Base-by-base conservation (phyloP, 2,888 invertebrate genomes). In the Lasioglossum vierecki region DNA sequence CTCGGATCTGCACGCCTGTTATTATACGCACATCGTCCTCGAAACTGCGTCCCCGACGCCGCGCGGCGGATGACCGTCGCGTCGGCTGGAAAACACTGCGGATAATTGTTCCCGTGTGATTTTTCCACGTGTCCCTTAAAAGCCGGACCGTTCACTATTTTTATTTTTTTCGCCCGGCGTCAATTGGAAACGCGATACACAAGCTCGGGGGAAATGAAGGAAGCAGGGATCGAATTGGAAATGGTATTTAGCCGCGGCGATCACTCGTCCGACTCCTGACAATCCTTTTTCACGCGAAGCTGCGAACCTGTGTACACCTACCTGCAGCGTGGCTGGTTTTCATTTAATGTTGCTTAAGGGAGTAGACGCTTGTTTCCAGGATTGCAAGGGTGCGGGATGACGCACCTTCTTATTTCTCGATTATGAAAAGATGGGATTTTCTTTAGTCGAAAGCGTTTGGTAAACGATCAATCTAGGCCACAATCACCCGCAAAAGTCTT, bases 161-260 rank as follows among this genome's bases (percentile, higher is more conserved):
- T 73, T 71, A 22, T 57, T 77, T 82, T 82, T 30, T 15, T 6
- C 26, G 6, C 5, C 60, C 63, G 30, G 30, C 63, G 83, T 41
- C 39, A 82, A 78, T 82, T 84, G 84, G 77, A 82, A 82, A 73
- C 77, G 26, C 77, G 73, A 82, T 68, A 74, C 73, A 70, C 18
- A 30, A 63, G 18, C 35, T 70, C 72, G n/a, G n/a, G 44, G 72
- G 66, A 49, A 35, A 70, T 57, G 60, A 77, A 74, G 73, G 53
- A 77, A 74, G 82, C 83, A 71, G 60, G 63, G 57, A 74, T 57
- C 76, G 84, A 78, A 83, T 82, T 82, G 82, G 68, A 83, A 76
- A 84, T 84, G 82, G 83, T 77, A 76, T 84, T 84, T 84, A 84
- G 84, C 77, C 82, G 74, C 74, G 83, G 77, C 46, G 84, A 70